phyloP scores from a whole-genome alignment of 2,797 vertebrate species.

The Falco cherrug region DNA sequence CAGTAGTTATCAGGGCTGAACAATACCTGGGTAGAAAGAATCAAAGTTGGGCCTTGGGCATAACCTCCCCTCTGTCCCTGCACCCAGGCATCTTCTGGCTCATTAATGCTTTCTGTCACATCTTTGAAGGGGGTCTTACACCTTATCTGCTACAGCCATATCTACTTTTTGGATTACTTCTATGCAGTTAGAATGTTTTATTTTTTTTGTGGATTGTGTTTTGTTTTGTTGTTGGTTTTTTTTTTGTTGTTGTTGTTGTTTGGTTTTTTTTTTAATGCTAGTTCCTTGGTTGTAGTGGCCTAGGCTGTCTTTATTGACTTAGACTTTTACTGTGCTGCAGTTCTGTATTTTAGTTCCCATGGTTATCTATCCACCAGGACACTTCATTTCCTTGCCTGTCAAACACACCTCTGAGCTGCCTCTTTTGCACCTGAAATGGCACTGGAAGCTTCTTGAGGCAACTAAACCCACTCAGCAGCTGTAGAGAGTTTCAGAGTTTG shows the following conservation, averaged over 20 bases:
- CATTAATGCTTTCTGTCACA: not conserved
- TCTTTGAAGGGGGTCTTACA: not conserved
- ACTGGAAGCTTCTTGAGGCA: not conserved
- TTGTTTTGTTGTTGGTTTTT: not conserved
- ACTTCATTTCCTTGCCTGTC: not conserved
- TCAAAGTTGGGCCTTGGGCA: not conserved
- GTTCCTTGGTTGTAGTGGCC: not conserved
- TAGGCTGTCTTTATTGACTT: not conserved
- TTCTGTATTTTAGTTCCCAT: not conserved
- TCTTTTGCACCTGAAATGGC: not conserved
- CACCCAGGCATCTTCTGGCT: not conserved
- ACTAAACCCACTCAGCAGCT: not conserved
- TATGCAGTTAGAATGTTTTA: not conserved
- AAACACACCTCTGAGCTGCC: not conserved
- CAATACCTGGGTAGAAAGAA: not conserved
- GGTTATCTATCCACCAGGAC: not conserved
- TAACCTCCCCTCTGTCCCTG: not conserved
- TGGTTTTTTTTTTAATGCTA: not conserved
- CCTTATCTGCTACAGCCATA: not conserved
- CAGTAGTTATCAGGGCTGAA: not conserved
- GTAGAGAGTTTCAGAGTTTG: not conserved
- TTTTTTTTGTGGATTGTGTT: not conserved
- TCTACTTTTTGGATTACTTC: not conserved
- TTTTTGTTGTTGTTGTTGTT: too few relatives aligned
- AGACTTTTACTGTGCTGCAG: not conserved